Conservation (phyloP, 2,113 vertebrate species). For the Cottus gobio region DNA sequence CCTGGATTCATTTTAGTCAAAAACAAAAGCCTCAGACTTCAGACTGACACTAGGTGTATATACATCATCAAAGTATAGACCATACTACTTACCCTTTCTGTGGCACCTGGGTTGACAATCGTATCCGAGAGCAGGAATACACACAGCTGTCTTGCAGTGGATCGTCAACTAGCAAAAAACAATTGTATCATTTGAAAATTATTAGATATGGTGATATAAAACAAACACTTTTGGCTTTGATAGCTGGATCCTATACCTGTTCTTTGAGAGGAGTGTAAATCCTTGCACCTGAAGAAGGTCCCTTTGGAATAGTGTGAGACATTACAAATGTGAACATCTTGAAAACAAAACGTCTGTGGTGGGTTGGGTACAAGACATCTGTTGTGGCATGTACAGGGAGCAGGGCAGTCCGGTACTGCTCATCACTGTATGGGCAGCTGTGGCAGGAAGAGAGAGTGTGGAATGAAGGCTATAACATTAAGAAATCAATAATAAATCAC, state of each 20-base stretch:
- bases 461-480: not conserved
- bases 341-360: conserved; percentile 74
- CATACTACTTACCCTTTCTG: conserved; percentile 65
- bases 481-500: not conserved
- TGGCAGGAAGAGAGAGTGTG: not conserved
- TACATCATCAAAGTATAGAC: not conserved
- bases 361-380: conserved; percentile 55
- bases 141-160: conserved; percentile 67
- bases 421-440: conserved; percentile 74
- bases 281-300: no score
- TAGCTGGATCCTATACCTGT: conserved; percentile 49
- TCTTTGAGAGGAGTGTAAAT: conserved; percentile 36
- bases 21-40: not conserved
- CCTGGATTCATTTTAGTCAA: not conserved
- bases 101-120: conserved; percentile 64
- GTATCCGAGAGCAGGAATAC: conserved; percentile 26
- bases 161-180: conserved; percentile 60
- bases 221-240: accelerated
- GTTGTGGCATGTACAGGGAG: conserved; percentile 45
- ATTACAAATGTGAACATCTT: conserved; percentile 81
- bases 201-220: not conserved
- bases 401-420: conserved; percentile 65
- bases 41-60: not conserved
- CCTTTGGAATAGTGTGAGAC: no score
- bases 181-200: not conserved